Evolutionary conservation across 2,888 invertebrate species (phyloP).

Genomic region (Cactoblastis cactorum): DNA sequence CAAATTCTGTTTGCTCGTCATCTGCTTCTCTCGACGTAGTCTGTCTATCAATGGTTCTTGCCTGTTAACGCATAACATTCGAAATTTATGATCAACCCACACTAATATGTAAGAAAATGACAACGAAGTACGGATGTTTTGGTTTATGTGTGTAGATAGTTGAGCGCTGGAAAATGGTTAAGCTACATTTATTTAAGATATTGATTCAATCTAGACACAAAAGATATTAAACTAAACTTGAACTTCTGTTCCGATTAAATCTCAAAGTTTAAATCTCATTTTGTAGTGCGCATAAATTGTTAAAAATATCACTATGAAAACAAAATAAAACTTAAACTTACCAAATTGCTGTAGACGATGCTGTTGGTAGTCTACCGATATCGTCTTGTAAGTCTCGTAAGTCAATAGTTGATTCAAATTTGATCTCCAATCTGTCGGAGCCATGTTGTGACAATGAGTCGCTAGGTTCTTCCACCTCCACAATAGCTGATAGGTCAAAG

Average conservation of each 20-base stretch:
- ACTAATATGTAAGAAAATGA: neutral
- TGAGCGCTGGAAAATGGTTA: no score
- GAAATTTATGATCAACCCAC: neutral
- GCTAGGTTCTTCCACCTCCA: conserved; percentile 66
- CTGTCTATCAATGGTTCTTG: conserved; percentile 69
- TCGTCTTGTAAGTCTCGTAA: conserved; percentile 56
- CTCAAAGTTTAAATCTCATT: no score
- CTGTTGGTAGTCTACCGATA: conserved; percentile 41
- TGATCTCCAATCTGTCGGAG: conserved; percentile 61
- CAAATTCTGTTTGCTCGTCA: conserved; percentile 61
- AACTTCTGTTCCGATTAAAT: no score
- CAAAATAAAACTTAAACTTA: conserved; percentile 24
- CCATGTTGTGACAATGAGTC: conserved; percentile 54
- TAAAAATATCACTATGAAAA: neutral
- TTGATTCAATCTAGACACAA: no score
- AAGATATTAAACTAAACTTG: no score
- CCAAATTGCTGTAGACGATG: conserved; percentile 63
- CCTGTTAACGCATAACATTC: conserved; percentile 37
- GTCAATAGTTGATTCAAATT: conserved; percentile 58
- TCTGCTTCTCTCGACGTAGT: conserved; percentile 65
- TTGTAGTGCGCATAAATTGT: no score
- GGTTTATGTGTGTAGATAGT: no score
- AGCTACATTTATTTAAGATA: no score
- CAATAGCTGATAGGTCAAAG: conserved; percentile 70
- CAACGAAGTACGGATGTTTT: no score